Evolutionary conservation across 2,797 vertebrate genomes (phyloP).

Genomic region (Sebastes paucispinis): DNA sequence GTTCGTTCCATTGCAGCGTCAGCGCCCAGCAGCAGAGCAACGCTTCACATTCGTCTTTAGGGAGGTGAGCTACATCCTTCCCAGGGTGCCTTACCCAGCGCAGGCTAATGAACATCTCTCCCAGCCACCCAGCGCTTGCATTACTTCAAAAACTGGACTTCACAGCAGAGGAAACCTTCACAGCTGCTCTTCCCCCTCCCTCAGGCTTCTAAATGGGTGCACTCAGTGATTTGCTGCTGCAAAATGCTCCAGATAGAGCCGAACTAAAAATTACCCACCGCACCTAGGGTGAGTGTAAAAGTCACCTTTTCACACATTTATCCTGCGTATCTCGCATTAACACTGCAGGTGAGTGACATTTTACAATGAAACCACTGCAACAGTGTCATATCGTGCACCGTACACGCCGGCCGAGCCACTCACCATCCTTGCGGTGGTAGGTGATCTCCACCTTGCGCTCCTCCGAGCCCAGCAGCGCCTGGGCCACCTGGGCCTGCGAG

Average conservation of each 20-base stretch:
- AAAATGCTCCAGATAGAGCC: constrained; percentile 54
- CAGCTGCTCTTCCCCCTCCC: constrained; percentile 28
- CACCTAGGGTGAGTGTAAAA: constrained; percentile 6
- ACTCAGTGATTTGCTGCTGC: constrained; percentile 42
- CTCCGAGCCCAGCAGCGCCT: constrained; percentile 94
- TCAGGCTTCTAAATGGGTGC: constrained; percentile 44
- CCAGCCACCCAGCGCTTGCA: constrained; percentile 29
- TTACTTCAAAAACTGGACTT: constrained; percentile 58
- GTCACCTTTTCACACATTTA: constrained; percentile 1
- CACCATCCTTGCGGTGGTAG: constrained; percentile 98
- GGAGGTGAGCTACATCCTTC: constrained; percentile 63
- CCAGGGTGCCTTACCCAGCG: constrained; percentile 13
- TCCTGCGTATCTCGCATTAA: background rate
- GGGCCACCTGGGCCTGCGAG: constrained; percentile 93
- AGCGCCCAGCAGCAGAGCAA: too few relatives aligned
- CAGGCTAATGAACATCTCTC: constrained; percentile 58
- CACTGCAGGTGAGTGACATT: background rate
- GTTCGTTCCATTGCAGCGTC: too few relatives aligned
- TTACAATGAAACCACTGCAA: background rate
- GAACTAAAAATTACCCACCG: constrained; percentile 38
- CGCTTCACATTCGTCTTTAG: constrained; percentile 29
- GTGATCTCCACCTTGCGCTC: constrained; percentile 97
- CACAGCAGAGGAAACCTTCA: constrained; percentile 33
- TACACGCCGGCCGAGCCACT: constrained; percentile 52
- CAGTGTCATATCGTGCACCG: background rate